phyloP scores from a whole-genome alignment of 2,888 invertebrate genomes.

The Drosophila maculinotata region DNA sequence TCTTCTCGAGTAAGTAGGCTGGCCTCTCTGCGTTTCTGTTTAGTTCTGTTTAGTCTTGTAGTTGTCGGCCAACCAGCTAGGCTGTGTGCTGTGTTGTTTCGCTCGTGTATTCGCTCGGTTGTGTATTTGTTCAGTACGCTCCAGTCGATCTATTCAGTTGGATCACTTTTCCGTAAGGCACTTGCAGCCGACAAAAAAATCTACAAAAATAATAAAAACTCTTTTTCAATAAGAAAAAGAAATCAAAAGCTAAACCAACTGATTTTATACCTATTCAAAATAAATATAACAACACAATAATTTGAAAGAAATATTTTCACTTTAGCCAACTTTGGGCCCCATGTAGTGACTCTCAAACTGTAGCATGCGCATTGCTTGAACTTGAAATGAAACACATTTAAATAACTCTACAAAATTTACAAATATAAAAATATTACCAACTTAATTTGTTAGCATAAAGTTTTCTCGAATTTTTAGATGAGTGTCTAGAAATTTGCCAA shows the following conservation, averaged over 20 bases:
- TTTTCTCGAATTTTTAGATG: constrained; percentile 1
- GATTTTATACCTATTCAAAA: constrained; percentile 1
- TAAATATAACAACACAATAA: constrained; percentile 1
- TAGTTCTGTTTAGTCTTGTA: constrained; percentile 42
- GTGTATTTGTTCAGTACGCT: constrained; percentile 83
- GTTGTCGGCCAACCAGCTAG: constrained; percentile 37
- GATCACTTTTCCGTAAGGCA: constrained; percentile 78
- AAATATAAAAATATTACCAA: constrained; percentile 2
- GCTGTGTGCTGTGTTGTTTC: constrained; percentile 24
- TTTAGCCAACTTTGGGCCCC: neutral
- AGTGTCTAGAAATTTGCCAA: constrained; percentile 26
- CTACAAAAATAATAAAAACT: neutral
- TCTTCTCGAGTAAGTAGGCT: constrained; percentile 85
- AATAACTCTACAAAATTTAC: neutral
- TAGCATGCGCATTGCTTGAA: constrained; percentile 14
- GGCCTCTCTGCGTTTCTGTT: constrained; percentile 56
- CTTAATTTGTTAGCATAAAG: neutral
- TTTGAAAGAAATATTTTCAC: constrained; percentile 8
- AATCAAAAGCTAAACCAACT: neutral
- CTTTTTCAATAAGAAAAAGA: constrained; percentile 4
- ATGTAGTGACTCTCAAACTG: constrained; percentile 52
- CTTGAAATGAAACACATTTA: neutral
- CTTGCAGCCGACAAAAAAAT: constrained; percentile 5
- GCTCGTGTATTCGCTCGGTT: constrained; percentile 73
- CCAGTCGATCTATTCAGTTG: constrained; percentile 84